Percentiles rank a stretch among this genome's conserved stretches.
phyloP scores from a whole-genome alignment of 1,140 invertebrate species.

The Drosophila sulfurigaster region DNA sequence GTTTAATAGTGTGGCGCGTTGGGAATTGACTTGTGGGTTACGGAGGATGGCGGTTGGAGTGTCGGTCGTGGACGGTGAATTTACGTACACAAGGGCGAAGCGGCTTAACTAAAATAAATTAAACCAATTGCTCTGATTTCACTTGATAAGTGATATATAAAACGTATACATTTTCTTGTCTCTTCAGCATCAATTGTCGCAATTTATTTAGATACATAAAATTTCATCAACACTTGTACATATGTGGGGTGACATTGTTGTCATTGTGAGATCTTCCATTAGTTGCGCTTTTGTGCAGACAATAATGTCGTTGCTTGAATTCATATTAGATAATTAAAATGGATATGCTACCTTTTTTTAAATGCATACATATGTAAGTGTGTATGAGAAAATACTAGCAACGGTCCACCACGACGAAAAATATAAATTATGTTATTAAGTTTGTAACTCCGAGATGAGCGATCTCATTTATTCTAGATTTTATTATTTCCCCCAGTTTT shows the following conservation, averaged over 20 bases:
- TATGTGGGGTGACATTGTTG: slow-evolving; percentile 34
- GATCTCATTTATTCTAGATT: too few species aligned
- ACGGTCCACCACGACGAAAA: too few species aligned
- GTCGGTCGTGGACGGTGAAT: background rate
- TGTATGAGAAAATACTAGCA: too few species aligned
- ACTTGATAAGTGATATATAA: slow-evolving; percentile 63
- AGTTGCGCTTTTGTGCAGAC: slow-evolving; percentile 22
- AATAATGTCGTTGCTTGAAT: slow-evolving; percentile 45
- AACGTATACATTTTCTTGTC: slow-evolving; percentile 3
- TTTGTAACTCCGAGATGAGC: too few species aligned
- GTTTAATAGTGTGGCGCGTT: slow-evolving; percentile 36
- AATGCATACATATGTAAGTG: background rate
- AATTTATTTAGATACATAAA: slow-evolving; percentile 65
- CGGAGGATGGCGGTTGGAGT: background rate
- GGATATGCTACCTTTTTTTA: slow-evolving; percentile 1
- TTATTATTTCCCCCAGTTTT: too few species aligned
- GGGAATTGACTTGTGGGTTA: slow-evolving; percentile 1
- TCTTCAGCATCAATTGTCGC: slow-evolving; percentile 64
- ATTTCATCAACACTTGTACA: slow-evolving; percentile 59
- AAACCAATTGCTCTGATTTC: slow-evolving; percentile 78
- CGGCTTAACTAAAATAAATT: slow-evolving; percentile 71
- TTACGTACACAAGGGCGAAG: slow-evolving; percentile 20
- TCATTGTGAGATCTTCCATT: slow-evolving; percentile 36
- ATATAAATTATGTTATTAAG: too few species aligned
- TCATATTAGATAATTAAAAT: slow-evolving; percentile 60